Conservation (phyloP, 2,113 vertebrate genomes). For the Oreochromis niloticus region DNA sequence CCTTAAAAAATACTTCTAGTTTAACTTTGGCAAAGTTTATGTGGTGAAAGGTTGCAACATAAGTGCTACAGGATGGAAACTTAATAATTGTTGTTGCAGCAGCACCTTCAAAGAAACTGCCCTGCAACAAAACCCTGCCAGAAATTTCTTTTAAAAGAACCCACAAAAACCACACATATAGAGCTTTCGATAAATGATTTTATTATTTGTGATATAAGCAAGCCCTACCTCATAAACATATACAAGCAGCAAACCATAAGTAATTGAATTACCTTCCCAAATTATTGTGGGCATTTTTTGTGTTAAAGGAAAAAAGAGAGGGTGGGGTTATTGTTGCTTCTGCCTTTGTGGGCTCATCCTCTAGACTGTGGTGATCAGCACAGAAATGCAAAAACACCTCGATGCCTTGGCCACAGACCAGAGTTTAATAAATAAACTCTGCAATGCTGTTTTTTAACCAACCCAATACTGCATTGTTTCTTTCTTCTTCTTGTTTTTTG, state of each 20-base stretch:
- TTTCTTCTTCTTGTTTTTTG: background rate
- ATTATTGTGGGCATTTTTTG: background rate
- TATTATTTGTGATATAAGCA: background rate
- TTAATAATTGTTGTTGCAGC: background rate
- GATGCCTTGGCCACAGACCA: constrained; percentile 9
- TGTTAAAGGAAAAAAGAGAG: background rate
- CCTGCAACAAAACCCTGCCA: background rate
- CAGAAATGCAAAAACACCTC: background rate
- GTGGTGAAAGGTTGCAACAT: background rate
- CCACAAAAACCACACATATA: background rate
- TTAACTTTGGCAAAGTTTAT: background rate
- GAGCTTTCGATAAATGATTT: background rate
- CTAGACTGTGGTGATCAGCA: background rate
- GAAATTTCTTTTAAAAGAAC: background rate
- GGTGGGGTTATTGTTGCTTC: background rate
- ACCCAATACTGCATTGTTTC: constrained; percentile 16
- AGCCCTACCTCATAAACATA: background rate
- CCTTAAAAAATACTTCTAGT: constrained; percentile 12
- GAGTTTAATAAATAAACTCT: constrained; percentile 36
- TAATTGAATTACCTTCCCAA: constrained; percentile 5
- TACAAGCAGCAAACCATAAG: background rate
- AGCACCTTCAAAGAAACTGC: background rate
- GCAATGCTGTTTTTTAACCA: constrained; percentile 20
- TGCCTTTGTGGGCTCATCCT: background rate
- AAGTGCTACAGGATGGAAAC: background rate